Evolutionary conservation across 2,797 vertebrate species (phyloP).

Genomic region (Sternarchorhynchus goeldii): DNA sequence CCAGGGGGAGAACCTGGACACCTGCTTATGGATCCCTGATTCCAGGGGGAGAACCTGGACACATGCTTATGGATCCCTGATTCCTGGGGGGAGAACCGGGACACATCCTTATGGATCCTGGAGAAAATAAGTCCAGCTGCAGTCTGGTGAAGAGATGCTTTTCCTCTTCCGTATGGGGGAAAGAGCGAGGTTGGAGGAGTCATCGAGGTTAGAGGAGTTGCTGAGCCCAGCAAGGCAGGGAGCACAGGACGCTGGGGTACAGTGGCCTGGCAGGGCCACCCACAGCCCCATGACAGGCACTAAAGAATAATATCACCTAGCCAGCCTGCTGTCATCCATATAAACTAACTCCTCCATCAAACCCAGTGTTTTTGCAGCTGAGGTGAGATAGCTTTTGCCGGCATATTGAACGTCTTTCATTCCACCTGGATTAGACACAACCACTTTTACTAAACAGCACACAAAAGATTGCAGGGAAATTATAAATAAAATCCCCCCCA

Average conservation of each 20-base stretch:
- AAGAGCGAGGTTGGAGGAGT: constrained; percentile 69
- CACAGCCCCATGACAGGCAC: constrained; percentile 34
- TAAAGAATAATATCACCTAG: constrained; percentile 20
- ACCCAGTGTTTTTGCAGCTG: too few species aligned
- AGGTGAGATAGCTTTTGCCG: too few species aligned
- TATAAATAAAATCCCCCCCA: too few species aligned
- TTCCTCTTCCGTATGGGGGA: constrained; percentile 26
- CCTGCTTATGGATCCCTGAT: constrained; percentile 53
- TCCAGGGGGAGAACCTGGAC: constrained; percentile 67
- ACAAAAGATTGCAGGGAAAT: too few species aligned
- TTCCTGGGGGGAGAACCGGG: constrained; percentile 64
- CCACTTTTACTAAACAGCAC: too few species aligned
- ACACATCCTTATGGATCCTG: constrained; percentile 66
- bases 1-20: too few species aligned
- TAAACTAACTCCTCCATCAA: neutral
- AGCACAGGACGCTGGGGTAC: constrained; percentile 55
- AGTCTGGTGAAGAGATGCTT: constrained; percentile 52
- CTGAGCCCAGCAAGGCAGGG: constrained; percentile 58
- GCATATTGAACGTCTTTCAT: too few species aligned
- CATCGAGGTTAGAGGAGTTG: constrained; percentile 66
- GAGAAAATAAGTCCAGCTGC: constrained; percentile 64
- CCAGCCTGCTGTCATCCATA: neutral
- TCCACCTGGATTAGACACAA: too few species aligned
- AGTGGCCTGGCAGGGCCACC: constrained; percentile 35
- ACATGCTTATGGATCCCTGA: constrained; percentile 69